Evolutionary conservation across 2,888 invertebrate species (phyloP).

Genomic region (Nymphalis polychloros): DNA sequence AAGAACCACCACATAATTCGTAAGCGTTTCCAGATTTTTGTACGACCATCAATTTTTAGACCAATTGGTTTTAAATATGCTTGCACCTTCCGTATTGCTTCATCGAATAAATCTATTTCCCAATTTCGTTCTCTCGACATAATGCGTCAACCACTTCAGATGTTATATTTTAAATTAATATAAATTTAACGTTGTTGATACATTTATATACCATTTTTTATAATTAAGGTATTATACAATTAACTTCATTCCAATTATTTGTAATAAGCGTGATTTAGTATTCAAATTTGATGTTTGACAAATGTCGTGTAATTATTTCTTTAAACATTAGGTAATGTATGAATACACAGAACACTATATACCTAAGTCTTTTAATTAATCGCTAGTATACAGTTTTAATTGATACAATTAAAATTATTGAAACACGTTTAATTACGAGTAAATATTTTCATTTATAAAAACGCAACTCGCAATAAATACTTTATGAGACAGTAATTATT

Average conservation of each 20-base stretch:
- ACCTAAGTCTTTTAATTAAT: too few relatives aligned
- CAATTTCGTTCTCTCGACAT: background rate
- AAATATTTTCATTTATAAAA: too few relatives aligned
- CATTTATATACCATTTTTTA: background rate
- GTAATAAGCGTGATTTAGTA: background rate
- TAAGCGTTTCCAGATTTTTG: constrained; percentile 1
- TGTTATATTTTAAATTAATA: background rate
- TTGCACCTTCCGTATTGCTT: constrained; percentile 14
- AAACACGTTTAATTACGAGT: too few relatives aligned
- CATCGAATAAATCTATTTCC: constrained; percentile 17
- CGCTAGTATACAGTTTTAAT: too few relatives aligned
- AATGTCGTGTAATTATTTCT: constrained; percentile 4
- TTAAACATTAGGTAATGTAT: background rate
- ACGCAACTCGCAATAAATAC: background rate
- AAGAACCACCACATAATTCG: constrained; percentile 4
- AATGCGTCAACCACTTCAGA: background rate
- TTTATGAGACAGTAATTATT: background rate
- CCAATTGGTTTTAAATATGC: constrained; percentile 13
- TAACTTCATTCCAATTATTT: background rate
- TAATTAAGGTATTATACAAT: background rate
- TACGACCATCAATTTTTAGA: constrained; percentile 13
- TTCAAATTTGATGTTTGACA: background rate
- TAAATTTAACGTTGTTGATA: background rate
- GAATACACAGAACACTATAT: background rate
- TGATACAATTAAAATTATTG: too few relatives aligned